A percentile compares a stretch with the other conserved stretches of the same genome.
Conservation (phyloP, 2,113 vertebrate species). For the Bos javanicus region DNA sequence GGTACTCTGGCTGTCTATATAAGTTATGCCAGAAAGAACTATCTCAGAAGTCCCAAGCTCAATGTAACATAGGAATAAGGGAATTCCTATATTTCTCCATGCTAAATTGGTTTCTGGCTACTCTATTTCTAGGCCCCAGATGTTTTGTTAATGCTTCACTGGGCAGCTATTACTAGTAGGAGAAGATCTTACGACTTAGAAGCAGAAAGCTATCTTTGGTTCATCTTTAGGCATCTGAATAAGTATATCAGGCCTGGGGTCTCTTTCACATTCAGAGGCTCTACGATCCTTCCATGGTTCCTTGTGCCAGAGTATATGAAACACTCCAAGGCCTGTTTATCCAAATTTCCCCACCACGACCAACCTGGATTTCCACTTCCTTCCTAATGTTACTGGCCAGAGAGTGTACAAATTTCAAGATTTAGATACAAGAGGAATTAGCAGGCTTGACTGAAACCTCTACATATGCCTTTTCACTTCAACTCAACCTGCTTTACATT, state of each 20-base stretch:
- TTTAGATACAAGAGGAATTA: background rate
- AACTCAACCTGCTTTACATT: background rate
- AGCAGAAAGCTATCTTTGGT: background rate
- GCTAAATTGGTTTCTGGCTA: background rate
- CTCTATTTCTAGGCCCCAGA: background rate
- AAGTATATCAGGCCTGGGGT: background rate
- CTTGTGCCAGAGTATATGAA: background rate
- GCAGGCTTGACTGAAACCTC: background rate
- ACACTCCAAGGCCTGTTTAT: background rate
- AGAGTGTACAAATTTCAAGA: background rate
- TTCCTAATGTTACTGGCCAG: background rate
- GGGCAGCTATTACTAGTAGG: background rate
- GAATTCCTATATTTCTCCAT: background rate
- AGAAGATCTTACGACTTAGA: background rate
- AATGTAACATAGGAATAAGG: background rate
- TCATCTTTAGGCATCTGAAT: background rate
- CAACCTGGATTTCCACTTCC: background rate
- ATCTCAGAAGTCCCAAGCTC: background rate
- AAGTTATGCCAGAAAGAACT: background rate
- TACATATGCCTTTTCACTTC: background rate
- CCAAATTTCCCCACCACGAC: background rate
- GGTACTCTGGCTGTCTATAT: background rate
- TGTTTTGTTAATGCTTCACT: background rate
- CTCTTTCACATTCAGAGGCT: background rate
- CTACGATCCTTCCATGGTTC: background rate